Evolutionary conservation across 2,113 vertebrate genomes (phyloP), one percentile per base, ranked within the genome.

Genomic region (Amia ocellicauda): DNA sequence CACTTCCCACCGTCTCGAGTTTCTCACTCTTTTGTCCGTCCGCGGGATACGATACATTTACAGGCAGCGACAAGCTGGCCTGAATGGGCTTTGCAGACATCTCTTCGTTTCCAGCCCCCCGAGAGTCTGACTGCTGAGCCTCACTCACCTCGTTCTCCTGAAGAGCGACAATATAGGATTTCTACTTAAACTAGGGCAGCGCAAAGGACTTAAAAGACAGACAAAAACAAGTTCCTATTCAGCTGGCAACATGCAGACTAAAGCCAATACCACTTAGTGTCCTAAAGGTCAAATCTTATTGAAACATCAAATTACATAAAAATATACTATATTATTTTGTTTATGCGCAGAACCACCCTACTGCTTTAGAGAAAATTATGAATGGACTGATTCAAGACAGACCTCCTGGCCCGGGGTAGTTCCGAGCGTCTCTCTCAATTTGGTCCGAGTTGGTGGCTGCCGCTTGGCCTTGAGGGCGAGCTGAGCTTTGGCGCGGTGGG

Each of bases 401-500:
- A 90, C 86, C 87, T 81, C 58, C 63, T 58, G 70, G 62, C 78
- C 69, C 0, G 76, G 74, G 41, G 74, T 70, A 16, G 75, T 70
- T 1, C 72, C 69, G 8, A 90, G 78, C 67, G 67, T 86, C 73
- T 92, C 91, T 74, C 92, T 92, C 64, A 93, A 83, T 74, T 92
- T 95, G 72, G 41, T 90, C 29, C 94, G 88, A 62, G 94, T 91
- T 9, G 94, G 94, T 23, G 89, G 92, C 65, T 95, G 93, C 8
- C 93, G 88, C 73, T 85, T 92, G 49, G 93, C 89, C 76, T 90
- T 93, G 80, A 92, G 90, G 42, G 92, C 93, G 72, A 95, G 89
- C 63, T 90, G 85, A 67, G 88, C 91, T 80, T 89, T 93, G 53
- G 92, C 93, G 74, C 80, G 90, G 77, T 94, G 91, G 8, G 85